Evolutionary conservation across 2,113 vertebrate species (phyloP).

Genomic region (Neolamprologus toae): DNA sequence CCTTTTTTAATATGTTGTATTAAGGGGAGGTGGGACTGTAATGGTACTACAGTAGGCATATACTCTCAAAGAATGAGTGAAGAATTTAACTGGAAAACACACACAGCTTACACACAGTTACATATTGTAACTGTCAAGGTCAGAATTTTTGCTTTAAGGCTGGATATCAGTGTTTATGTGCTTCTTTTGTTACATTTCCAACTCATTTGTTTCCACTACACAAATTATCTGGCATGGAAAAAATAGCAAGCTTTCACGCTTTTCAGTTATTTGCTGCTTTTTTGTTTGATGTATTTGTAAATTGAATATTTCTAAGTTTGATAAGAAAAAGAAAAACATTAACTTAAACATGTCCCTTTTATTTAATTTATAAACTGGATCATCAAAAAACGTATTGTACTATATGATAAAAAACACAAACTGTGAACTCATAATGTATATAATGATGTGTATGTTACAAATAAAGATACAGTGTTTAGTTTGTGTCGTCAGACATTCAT

Average conservation of each 20-base stretch:
- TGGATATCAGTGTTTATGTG: neutral
- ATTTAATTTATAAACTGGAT: neutral
- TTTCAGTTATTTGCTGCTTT: neutral
- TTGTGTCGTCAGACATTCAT: neutral
- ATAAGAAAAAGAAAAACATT: neutral
- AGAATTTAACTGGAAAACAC: neutral
- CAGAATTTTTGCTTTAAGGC: neutral
- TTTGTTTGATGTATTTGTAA: neutral
- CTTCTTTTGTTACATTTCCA: neutral
- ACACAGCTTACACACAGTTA: neutral
- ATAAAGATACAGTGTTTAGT: neutral
- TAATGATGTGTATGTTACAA: neutral
- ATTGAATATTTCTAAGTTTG: neutral
- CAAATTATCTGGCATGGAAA: neutral
- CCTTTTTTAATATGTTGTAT: neutral
- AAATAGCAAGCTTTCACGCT: neutral
- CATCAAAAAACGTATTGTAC: neutral
- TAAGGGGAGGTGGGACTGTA: neutral
- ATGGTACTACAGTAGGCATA: neutral
- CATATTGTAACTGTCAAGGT: neutral
- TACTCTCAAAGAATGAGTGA: neutral
- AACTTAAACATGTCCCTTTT: neutral
- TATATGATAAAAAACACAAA: neutral
- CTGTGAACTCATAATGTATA: neutral
- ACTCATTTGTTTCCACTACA: neutral